These are phyloP conservation scores for Pammene fasciana DNA, from an alignment of 2,888 invertebrate genomes.

Conservation along the genomic window DNA sequence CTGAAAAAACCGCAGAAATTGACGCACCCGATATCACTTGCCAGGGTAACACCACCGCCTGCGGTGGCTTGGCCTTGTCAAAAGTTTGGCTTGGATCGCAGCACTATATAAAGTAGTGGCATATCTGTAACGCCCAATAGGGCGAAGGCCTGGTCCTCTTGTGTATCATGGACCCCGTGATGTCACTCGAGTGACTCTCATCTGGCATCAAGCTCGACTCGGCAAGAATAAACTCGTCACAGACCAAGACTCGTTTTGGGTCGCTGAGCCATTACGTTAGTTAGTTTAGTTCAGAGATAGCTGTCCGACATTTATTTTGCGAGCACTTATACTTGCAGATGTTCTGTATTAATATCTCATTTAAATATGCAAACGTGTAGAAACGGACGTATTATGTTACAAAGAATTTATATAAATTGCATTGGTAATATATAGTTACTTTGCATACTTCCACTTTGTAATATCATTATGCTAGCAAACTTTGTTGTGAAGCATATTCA, in stretches of 20 bases:
- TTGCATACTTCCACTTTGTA: conserved; percentile 5
- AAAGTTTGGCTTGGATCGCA: no score
- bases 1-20: no score
- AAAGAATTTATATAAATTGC: conserved; percentile 45
- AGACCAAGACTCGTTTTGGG: not conserved
- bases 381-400: conserved; percentile 45
- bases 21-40: no score
- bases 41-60: no score
- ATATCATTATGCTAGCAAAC: conserved; percentile 2
- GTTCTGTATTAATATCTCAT: conserved; percentile 44
- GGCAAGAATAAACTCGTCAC: not conserved
- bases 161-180: no score
- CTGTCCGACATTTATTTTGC: conserved; percentile 33
- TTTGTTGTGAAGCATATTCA: not conserved
- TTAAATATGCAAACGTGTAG: conserved; percentile 45
- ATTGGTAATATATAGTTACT: conserved; percentile 7
- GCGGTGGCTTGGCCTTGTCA: no score
- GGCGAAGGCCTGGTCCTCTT: no score
- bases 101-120: no score
- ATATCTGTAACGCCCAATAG: no score
- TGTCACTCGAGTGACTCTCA: no score
- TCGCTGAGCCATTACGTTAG: conserved; percentile 15
- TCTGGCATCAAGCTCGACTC: no score
- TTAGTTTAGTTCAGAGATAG: conserved; percentile 31
- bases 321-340: conserved; percentile 40